These are phyloP conservation scores for Lytechinus pictus DNA, from an alignment of 35 echinoderm and acorn worm species.

Conservation along the genomic window DNA sequence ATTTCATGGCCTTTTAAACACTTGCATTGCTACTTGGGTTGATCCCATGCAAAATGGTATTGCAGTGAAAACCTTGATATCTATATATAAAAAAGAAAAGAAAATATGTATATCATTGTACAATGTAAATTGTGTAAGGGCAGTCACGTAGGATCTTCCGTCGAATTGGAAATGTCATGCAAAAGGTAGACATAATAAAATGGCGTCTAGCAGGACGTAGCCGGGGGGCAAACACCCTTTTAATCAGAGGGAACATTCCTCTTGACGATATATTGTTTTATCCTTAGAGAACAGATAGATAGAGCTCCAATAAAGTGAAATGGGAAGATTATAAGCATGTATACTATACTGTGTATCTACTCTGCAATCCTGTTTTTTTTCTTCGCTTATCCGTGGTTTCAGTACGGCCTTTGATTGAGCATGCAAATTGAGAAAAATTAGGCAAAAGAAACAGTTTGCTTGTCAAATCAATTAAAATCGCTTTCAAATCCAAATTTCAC, in stretches of 20 bases:
- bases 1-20: neutral
- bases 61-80: no score
- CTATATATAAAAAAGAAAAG: no score
- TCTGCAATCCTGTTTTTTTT: no score
- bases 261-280: neutral
- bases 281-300: neutral
- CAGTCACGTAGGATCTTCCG: neutral
- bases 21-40: neutral
- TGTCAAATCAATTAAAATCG: no score
- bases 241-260: neutral
- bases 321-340: neutral
- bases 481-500: no score
- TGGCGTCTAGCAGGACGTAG: neutral
- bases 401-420: no score
- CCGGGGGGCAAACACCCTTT: neutral
- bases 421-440: no score
- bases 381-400: no score
- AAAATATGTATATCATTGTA: no score
- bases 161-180: neutral
- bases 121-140: no score
- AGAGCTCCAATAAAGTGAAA: slow-evolving; percentile 2
- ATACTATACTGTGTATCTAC: neutral
- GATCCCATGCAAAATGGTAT: neutral
- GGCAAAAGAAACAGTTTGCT: no score
- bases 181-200: neutral